Conservation (phyloP, 1,140 invertebrate genomes). For the Branchinecta lynchi region DNA sequence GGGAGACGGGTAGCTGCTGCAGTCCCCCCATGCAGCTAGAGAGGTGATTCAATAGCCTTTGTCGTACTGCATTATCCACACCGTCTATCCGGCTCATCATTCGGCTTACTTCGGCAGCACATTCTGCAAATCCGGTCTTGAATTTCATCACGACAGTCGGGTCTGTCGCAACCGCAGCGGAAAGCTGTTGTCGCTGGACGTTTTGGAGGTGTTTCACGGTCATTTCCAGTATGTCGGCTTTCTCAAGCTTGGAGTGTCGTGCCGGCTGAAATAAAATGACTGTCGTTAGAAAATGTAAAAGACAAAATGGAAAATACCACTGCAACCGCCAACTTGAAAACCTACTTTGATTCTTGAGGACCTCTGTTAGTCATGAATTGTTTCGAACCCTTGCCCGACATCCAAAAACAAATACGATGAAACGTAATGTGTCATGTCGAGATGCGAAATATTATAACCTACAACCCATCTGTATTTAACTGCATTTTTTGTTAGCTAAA, state of each 20-base stretch:
- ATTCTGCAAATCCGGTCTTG: slow-evolving; percentile 31
- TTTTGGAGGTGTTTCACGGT: slow-evolving; percentile 81
- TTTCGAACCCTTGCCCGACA: neutral
- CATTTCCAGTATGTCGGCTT: slow-evolving; percentile 92
- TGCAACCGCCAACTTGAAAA: neutral
- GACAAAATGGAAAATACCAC: neutral
- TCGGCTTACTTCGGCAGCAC: slow-evolving; percentile 30
- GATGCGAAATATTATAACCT: too few relatives aligned
- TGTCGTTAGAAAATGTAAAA: slow-evolving; percentile 1
- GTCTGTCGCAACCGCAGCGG: slow-evolving; percentile 28
- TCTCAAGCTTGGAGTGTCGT: slow-evolving; percentile 83
- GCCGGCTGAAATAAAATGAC: slow-evolving; percentile 49
- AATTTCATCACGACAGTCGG: slow-evolving; percentile 30
- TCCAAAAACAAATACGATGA: neutral
- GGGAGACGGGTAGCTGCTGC: neutral
- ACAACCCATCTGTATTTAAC: too few relatives aligned
- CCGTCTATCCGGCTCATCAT: slow-evolving; percentile 28
- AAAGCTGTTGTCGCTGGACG: slow-evolving; percentile 36
- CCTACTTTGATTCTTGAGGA: neutral
- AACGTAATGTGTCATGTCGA: neutral
- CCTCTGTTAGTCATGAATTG: neutral
- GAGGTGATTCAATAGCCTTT: slow-evolving; percentile 24
- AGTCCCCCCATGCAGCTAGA: slow-evolving; percentile 20
- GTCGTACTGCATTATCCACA: slow-evolving; percentile 23
- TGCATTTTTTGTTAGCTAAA: too few relatives aligned